phyloP scores from a whole-genome alignment of 2,888 invertebrate genomes.

The Teinopalpus imperialis region DNA sequence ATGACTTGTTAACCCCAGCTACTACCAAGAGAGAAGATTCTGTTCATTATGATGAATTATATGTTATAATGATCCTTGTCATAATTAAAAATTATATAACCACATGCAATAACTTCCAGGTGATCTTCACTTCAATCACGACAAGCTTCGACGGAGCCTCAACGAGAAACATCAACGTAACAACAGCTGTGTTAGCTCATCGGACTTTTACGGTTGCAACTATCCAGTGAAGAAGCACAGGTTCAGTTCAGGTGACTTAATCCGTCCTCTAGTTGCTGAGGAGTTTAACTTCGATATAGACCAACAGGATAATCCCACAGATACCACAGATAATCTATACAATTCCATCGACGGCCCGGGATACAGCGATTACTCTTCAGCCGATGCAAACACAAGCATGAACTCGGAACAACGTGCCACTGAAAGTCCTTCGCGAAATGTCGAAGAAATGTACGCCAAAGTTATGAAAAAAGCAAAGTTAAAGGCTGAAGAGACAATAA shows the following conservation, averaged over 20 bases:
- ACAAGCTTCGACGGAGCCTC: constrained; percentile 71
- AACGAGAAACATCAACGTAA: constrained; percentile 79
- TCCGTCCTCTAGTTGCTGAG: constrained; percentile 70
- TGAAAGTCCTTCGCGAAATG: constrained; percentile 84
- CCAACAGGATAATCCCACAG: constrained; percentile 48
- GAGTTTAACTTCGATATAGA: constrained; percentile 73
- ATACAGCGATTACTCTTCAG: constrained; percentile 57
- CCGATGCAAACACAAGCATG: constrained; percentile 54
- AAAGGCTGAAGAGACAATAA: constrained; percentile 52
- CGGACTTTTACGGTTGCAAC: constrained; percentile 79
- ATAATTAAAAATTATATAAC: not conserved
- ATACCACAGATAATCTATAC: constrained; percentile 64
- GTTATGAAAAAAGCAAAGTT: constrained; percentile 87
- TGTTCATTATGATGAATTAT: too few species aligned
- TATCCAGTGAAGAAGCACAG: constrained; percentile 77
- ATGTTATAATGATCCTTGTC: too few species aligned
- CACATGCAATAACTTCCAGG: constrained; percentile 45
- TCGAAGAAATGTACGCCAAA: constrained; percentile 96
- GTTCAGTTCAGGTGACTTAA: constrained; percentile 74
- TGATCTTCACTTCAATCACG: constrained; percentile 70
- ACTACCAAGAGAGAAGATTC: too few species aligned
- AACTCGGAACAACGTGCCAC: constrained; percentile 63
- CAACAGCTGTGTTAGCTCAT: constrained; percentile 78
- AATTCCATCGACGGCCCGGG: constrained; percentile 67
- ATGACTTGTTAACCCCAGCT: too few species aligned